Evolutionary conservation across 2,888 invertebrate species (phyloP), one percentile per base, ranked within the genome.

Genomic region (Blera fallax): DNA sequence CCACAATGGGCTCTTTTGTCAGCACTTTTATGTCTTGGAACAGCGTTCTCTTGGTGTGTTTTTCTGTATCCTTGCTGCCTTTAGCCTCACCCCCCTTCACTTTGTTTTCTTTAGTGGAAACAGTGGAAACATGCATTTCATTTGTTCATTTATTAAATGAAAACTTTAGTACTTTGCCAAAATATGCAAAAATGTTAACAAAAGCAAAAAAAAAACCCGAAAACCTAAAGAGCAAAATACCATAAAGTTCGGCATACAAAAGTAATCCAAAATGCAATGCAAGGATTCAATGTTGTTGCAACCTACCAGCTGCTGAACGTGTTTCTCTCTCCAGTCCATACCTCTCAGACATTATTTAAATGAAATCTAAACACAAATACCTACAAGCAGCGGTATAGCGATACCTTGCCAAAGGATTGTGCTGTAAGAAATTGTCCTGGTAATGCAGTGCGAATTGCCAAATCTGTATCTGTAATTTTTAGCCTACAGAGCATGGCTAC

Each of bases 61-160:
- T 34, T 48, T 62, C 27, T 64, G 45, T 50, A 40, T 62, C 18
- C 27, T 18, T 6, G 16, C 10, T 48, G 32, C 24, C 21, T 27
- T 52, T 18, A 6, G 29, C 16, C 14, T 18, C 11, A 4, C 24
- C 1, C 32, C 40, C 14, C 50, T n/a, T 5, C 29, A 16, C 10
- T 14, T 45, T 45, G 11, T 14, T 29, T 37, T 24, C n/a, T n/a
- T n/a, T n/a, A n/a, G n/a, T n/a, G 18, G n/a, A 7, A 16, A 34
- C 52, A 14, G 73, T 60, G 40, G 62, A 65, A 77, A 85, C 81
- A 81, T 81, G 76, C 65, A 76, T 85, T 85, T 81, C 72, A 85
- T 81, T 85, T 85, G 85, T 85, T 81, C 85, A 85, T 85, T 85
- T 85, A 85, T 85, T 85, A 81, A 85, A 81, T 81, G 81, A 85